phyloP scores from a whole-genome alignment of 2,888 invertebrate species.

The Ennomos fuscantarius region DNA sequence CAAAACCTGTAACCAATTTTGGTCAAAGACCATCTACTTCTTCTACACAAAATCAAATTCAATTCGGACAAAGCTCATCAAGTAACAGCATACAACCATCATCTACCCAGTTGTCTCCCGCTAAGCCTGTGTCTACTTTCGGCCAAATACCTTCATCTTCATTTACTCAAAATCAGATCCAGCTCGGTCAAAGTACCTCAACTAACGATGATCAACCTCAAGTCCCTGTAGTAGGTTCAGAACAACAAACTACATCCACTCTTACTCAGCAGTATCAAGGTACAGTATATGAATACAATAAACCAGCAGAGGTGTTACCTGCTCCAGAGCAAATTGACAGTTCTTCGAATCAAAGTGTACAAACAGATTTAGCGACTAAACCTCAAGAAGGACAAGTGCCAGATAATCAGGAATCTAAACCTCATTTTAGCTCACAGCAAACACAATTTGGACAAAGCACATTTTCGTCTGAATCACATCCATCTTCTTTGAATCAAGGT shows the following conservation, averaged over 20 bases:
- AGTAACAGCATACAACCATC: neutral
- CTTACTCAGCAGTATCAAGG: slow-evolving; percentile 44
- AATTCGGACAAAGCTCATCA: slow-evolving; percentile 19
- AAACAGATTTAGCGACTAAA: slow-evolving; percentile 20
- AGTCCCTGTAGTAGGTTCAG: slow-evolving; percentile 17
- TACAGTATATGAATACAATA: slow-evolving; percentile 67
- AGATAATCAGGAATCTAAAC: slow-evolving; percentile 10
- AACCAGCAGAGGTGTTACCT: slow-evolving; percentile 56
- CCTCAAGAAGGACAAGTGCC: slow-evolving; percentile 15
- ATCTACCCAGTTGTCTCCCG: neutral
- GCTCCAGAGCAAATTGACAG: slow-evolving; percentile 39
- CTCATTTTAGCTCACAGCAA: slow-evolving; percentile 23
- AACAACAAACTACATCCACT: slow-evolving; percentile 21
- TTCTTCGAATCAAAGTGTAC: slow-evolving; percentile 31
- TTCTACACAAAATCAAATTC: slow-evolving; percentile 27
- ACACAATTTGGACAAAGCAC: slow-evolving; percentile 22
- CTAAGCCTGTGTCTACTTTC: neutral
- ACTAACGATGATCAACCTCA: slow-evolving; percentile 10
- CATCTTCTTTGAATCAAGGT: slow-evolving; percentile 17
- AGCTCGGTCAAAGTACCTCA: slow-evolving; percentile 4
- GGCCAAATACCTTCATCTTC: slow-evolving; percentile 15
- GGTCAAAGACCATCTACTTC: slow-evolving; percentile 26
- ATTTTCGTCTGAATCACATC: slow-evolving; percentile 20
- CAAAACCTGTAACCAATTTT: slow-evolving; percentile 21
- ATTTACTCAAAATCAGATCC: slow-evolving; percentile 23